phyloP scores from a whole-genome alignment of 2,888 invertebrate genomes.

The Phengaris arion region DNA sequence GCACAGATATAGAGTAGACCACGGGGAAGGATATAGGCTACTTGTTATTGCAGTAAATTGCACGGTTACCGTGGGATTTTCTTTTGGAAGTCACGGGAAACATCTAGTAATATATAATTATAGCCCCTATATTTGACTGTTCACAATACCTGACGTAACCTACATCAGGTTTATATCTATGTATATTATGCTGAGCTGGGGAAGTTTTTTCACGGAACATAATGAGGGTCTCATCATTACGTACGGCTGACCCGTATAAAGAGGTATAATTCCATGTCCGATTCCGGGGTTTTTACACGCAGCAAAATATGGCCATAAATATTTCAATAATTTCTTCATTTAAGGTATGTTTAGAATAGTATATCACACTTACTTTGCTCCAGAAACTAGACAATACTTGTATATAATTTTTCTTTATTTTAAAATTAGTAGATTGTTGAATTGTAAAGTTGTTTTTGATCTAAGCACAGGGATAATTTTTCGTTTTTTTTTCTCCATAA shows the following conservation, averaged over 20 bases:
- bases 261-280: slow-evolving; percentile 60
- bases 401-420: too few relatives aligned
- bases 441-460: too few relatives aligned
- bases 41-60: too few relatives aligned
- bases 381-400: neutral
- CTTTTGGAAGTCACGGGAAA: too few relatives aligned
- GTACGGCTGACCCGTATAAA: slow-evolving; percentile 46
- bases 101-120: too few relatives aligned
- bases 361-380: neutral
- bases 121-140: neutral
- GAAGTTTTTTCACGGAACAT: slow-evolving; percentile 12
- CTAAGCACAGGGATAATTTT: too few relatives aligned
- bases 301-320: neutral
- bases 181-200: neutral
- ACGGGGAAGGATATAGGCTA: too few relatives aligned
- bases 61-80: too few relatives aligned
- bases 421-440: too few relatives aligned
- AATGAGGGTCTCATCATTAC: slow-evolving; percentile 38
- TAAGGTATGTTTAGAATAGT: too few relatives aligned
- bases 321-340: neutral
- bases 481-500: too few relatives aligned
- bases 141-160: neutral
- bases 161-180: neutral
- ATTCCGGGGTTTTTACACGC: slow-evolving; percentile 9
- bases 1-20: too few relatives aligned